phyloP scores from a whole-genome alignment of 2,797 vertebrate species.

The Rhinichthys osculus region DNA sequence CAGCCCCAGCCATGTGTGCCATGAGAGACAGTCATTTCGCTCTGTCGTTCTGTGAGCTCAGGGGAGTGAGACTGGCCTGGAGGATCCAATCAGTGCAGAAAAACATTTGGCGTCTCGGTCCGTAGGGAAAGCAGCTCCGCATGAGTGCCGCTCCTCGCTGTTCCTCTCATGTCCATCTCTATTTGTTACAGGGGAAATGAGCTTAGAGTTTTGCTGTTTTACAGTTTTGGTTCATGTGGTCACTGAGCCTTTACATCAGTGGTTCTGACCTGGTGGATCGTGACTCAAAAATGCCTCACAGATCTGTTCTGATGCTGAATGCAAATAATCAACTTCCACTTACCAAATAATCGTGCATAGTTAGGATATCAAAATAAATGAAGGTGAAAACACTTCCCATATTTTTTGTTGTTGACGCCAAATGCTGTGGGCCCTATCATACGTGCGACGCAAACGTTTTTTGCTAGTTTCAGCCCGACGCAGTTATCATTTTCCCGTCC shows the following conservation, averaged over 20 bases:
- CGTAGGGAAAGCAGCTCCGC: constrained; percentile 60
- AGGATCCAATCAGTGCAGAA: constrained; percentile 66
- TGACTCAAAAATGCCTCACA: neutral
- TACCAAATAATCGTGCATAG: neutral
- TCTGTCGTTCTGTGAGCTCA: constrained; percentile 63
- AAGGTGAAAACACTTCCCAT: neutral
- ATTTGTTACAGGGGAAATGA: constrained; percentile 28
- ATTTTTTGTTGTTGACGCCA: neutral
- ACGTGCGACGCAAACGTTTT: no score
- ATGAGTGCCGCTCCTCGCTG: constrained; percentile 62
- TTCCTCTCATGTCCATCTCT: constrained; percentile 31
- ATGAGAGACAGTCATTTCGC: constrained; percentile 55
- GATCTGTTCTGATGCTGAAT: neutral
- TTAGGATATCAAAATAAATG: neutral
- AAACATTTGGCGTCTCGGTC: constrained; percentile 56
- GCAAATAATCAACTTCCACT: neutral
- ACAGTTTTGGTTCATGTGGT: constrained; percentile 11
- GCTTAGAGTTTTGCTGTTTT: constrained; percentile 33
- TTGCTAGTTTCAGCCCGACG: no score
- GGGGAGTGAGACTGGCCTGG: constrained; percentile 54
- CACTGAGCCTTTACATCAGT: constrained; percentile 3
- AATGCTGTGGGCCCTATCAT: neutral
- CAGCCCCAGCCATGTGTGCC: constrained; percentile 62
- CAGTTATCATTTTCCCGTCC: no score
- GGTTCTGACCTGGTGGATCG: neutral